phyloP scores from a whole-genome alignment of 2,888 invertebrate genomes.

The Lasioglossum vierecki region DNA sequence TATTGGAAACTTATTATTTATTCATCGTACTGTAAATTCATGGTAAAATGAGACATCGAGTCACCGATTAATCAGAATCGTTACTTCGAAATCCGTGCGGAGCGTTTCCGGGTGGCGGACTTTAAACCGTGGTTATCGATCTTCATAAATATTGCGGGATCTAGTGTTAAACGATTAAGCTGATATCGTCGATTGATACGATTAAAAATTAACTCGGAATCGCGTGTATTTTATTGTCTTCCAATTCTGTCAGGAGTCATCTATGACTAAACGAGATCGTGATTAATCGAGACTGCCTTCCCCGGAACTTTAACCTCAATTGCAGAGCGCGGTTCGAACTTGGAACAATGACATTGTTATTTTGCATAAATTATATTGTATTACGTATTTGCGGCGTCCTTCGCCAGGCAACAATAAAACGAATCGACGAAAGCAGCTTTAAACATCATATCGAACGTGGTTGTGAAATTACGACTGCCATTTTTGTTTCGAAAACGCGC shows the following conservation, averaged over 20 bases:
- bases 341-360: background rate
- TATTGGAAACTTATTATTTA: background rate
- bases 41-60: background rate
- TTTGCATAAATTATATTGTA: background rate
- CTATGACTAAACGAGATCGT: background rate
- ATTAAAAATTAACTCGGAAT: background rate
- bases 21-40: background rate
- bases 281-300: background rate
- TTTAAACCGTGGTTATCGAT: slow-evolving; percentile 10
- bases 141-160: background rate
- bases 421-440: background rate
- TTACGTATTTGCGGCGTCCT: background rate
- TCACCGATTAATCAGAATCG: background rate
- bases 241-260: background rate
- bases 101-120: background rate
- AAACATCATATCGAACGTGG: background rate
- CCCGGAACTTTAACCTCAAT: background rate
- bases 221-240: background rate
- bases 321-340: background rate
- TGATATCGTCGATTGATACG: background rate
- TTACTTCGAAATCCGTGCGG: background rate
- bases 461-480: background rate
- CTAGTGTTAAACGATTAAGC: background rate
- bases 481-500: background rate
- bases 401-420: too few relatives aligned